Percentiles rank a stretch among this genome's conserved stretches.
Evolutionary conservation across 2,888 invertebrate species (phyloP).

Genomic region (Ernsta delagoae): DNA sequence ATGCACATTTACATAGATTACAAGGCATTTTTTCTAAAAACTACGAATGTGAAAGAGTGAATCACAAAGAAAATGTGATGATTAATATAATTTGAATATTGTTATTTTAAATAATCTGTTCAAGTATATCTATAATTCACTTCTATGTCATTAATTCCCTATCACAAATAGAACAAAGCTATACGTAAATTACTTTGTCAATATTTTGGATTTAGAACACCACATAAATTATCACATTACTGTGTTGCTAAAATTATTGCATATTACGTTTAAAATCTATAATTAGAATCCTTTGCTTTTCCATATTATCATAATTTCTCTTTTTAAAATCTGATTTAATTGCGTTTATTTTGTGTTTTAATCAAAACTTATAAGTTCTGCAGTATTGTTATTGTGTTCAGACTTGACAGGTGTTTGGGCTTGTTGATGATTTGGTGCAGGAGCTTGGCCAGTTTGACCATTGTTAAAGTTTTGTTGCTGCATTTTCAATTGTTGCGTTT

Average conservation of each 20-base stretch:
- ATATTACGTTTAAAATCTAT: conserved; percentile 34
- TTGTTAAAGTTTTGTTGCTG: conserved; percentile 52
- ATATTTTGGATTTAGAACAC: conserved; percentile 27
- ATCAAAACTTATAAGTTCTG: conserved; percentile 93
- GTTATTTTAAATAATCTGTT: neutral
- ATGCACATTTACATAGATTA: conserved; percentile 79
- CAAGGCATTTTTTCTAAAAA: conserved; percentile 61
- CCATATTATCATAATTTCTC: no score
- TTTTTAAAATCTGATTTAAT: conserved; percentile 52
- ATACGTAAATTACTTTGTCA: conserved; percentile 23
- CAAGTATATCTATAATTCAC: conserved; percentile 18
- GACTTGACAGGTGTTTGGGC: conserved; percentile 67
- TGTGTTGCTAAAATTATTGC: conserved; percentile 32
- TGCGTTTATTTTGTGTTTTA: conserved; percentile 68
- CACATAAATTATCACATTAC: conserved; percentile 29
- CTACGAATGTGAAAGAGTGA: conserved; percentile 47
- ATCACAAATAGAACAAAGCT: conserved; percentile 26
- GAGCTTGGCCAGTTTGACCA: conserved; percentile 45
- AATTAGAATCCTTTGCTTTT: conserved; percentile 39
- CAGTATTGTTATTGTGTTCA: conserved; percentile 84
- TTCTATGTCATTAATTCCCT: conserved; percentile 29
- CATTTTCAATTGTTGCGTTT: conserved; percentile 43
- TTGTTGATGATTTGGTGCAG: conserved; percentile 48
- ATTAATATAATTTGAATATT: conserved; percentile 21
- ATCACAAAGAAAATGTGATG: conserved; percentile 45